Base-by-base conservation (phyloP, 1,140 invertebrate species). In the Chironomus tepperi region DNA sequence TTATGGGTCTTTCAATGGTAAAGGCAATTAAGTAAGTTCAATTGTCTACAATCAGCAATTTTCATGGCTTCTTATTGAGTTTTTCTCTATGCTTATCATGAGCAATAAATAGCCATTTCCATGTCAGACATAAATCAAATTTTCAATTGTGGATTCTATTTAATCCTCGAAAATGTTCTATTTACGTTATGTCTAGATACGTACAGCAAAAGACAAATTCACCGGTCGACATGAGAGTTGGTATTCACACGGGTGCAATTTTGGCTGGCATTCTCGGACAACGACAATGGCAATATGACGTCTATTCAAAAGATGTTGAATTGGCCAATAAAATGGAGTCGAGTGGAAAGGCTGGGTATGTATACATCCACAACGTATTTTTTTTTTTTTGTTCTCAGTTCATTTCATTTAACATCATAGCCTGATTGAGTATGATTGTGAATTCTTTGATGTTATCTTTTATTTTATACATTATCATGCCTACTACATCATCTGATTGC, bases 311-410 rank as follows among this genome's bases (percentile, higher is more conserved):
- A 80, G 97, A 98, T 81, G 97, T 99, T 6, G 96, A 96, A 79
- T 85, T 98, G 65, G 97, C 97, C 9, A 99, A 99, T 83, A 98
- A 98, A 85, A 98, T 99, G 96, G 97, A 99, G 84, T 96, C 94
- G 81, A 94, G 93, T 75, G 97, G 97, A 47, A 89, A 93, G 83
- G 94, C 97, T 3, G 97, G 97, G 96, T 98, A 85, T 87, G 87
- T 83, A 72, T 73, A 76, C 73, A 78, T 73, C n/a, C n/a, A n/a
- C n/a, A n/a, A n/a, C n/a, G n/a, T n/a, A n/a, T n/a, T n/a, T n/a
- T n/a, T n/a, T n/a, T n/a, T n/a, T n/a, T 70, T 73, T 73, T 70
- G 24, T n/a, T 57, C 47, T 57, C n/a, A 57, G 47, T 57, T 57
- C 47, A 57, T n/a, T 57, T 57, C 47, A 57, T 57, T 57, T 57